phyloP scores from a whole-genome alignment of 2,797 vertebrate species.

The Sternarchorhynchus goeldii region DNA sequence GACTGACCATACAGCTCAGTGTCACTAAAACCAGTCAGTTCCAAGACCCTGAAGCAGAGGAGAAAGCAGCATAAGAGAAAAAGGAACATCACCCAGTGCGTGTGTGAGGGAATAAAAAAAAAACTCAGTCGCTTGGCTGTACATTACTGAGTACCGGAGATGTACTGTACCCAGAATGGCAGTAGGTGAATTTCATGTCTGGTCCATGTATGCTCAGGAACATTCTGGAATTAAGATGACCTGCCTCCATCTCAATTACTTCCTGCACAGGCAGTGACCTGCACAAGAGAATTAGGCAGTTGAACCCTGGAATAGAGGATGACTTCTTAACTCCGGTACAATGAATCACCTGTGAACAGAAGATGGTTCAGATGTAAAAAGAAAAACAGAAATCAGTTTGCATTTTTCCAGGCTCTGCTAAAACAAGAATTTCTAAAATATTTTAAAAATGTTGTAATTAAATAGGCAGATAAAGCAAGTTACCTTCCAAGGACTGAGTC shows the following conservation, averaged over 20 bases:
- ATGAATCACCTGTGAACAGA: conserved; percentile 55
- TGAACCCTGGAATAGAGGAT: conserved; percentile 30
- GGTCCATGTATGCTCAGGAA: conserved; percentile 60
- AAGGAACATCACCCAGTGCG: neutral
- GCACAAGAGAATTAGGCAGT: conserved; percentile 60
- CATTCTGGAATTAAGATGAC: conserved; percentile 36
- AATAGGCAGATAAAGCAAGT: conserved; percentile 26
- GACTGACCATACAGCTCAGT: conserved; percentile 61
- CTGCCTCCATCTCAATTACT: conserved; percentile 36
- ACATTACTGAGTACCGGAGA: neutral
- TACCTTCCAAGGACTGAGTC: conserved; percentile 60
- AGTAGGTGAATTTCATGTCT: conserved; percentile 64
- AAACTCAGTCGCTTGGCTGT: neutral
- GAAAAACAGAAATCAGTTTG: neutral
- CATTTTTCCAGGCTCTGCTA: no score
- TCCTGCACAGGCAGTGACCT: conserved; percentile 50
- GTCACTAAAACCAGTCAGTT: conserved; percentile 60
- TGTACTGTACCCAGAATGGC: conserved; percentile 58
- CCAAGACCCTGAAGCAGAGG: conserved; percentile 52
- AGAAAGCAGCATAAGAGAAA: neutral
- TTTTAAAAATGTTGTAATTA: neutral
- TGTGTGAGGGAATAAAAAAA: neutral
- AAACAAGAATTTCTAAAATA: neutral
- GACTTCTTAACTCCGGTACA: conserved; percentile 55
- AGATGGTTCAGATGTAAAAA: neutral